Conservation (phyloP, 2,888 invertebrate species). For the Morinoia aosen region DNA sequence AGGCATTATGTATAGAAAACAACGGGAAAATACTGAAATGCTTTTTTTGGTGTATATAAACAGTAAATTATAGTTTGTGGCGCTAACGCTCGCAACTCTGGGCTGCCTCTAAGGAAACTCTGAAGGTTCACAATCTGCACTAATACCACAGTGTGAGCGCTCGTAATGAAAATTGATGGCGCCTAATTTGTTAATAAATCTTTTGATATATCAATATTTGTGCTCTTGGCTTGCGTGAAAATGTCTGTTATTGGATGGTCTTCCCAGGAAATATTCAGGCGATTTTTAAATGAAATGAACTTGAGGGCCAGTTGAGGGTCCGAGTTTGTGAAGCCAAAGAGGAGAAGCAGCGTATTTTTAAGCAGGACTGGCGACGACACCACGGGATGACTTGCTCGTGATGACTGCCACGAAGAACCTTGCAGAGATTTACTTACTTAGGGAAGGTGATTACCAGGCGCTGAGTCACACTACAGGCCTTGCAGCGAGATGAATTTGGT, state of each 20-base stretch:
- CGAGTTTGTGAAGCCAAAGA: neutral
- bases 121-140: neutral
- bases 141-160: neutral
- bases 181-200: constrained; percentile 9
- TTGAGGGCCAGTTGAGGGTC: neutral
- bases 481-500: neutral
- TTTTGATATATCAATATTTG: constrained; percentile 8
- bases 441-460: neutral
- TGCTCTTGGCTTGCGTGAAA: neutral
- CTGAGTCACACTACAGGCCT: neutral
- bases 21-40: neutral
- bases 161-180: constrained; percentile 3
- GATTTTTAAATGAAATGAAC: neutral
- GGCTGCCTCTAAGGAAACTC: neutral
- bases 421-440: neutral
- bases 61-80: neutral
- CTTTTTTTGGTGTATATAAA: neutral
- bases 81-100: neutral
- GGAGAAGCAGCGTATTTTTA: neutral
- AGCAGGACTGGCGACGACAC: neutral
- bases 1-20: neutral
- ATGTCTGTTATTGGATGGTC: neutral
- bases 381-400: neutral
- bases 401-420: neutral
- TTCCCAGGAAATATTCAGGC: neutral